Conservation (phyloP, 2,113 vertebrate genomes). For the Caretta caretta region DNA sequence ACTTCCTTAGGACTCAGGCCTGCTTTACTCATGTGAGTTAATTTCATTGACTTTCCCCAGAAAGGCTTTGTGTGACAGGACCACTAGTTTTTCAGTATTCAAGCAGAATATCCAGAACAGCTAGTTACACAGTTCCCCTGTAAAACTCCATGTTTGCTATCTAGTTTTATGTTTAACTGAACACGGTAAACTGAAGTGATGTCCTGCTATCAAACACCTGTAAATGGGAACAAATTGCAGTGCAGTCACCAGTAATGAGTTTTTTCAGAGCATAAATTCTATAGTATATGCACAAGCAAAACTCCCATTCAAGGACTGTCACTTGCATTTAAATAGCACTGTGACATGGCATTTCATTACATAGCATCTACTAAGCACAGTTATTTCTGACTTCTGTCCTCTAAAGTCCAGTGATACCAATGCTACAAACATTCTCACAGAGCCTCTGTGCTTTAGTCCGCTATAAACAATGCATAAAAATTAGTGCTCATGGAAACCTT, state of each 20-base stretch:
- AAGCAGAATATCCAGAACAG: not conserved
- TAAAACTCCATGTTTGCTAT: not conserved
- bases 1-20: not conserved
- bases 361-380: not conserved
- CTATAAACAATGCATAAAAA: not conserved
- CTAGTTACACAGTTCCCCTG: no score
- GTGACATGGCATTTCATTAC: not conserved
- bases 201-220: not conserved
- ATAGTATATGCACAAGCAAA: not conserved
- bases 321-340: not conserved
- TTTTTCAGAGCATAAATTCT: not conserved
- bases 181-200: not conserved
- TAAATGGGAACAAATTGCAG: not conserved
- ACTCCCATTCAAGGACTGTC: not conserved
- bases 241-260: not conserved
- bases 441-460: not conserved
- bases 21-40: not conserved
- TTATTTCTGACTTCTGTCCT: not conserved
- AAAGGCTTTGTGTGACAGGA: not conserved
- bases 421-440: not conserved
- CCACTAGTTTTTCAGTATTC: not conserved
- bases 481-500: not conserved
- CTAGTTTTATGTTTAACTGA: not conserved
- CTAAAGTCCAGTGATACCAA: fast-evolving
- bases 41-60: not conserved